Percentiles rank a stretch among this genome's conserved stretches.
These are phyloP conservation scores for Copidosoma floridanum DNA, from an alignment of 1,140 invertebrate genomes.

Conservation along the genomic window DNA sequence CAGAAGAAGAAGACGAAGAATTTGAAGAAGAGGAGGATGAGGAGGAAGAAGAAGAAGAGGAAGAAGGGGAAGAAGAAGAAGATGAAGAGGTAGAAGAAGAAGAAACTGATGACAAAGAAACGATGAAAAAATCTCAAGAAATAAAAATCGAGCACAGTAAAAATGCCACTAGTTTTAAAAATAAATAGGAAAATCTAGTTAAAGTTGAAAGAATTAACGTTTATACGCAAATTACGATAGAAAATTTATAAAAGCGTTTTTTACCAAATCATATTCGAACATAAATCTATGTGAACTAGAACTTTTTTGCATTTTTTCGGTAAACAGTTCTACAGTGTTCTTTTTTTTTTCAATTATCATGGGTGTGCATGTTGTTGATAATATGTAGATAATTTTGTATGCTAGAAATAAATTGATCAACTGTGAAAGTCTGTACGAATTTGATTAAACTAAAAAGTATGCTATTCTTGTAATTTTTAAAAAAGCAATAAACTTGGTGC, in stretches of 20 bases:
- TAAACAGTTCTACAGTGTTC: conserved; percentile 6
- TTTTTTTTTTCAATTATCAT: not conserved
- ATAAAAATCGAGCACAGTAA: conserved; percentile 2
- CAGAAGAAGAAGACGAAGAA: conserved; percentile 23
- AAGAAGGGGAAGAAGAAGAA: conserved; percentile 35
- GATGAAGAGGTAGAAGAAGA: conserved; percentile 36
- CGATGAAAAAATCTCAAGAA: conserved; percentile 29
- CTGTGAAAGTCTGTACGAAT: conserved; percentile 9
- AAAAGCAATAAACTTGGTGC: too few species aligned
- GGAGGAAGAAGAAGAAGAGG: conserved; percentile 16
- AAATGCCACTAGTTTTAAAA: conserved; percentile 5
- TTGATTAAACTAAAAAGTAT: not conserved
- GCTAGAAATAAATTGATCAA: conserved; percentile 2
- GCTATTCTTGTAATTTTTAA: too few species aligned
- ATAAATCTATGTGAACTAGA: conserved; percentile 6
- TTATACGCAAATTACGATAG: conserved; percentile 15
- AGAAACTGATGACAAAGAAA: conserved; percentile 34
- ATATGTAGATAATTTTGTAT: conserved; percentile 9
- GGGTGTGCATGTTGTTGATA: not conserved
- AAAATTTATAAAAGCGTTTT: conserved; percentile 11
- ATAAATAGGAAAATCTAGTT: conserved; percentile 16
- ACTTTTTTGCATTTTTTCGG: conserved; percentile 12
- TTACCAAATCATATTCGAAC: conserved; percentile 19
- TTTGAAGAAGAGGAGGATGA: not conserved
- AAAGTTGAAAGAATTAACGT: conserved; percentile 5